These are phyloP conservation scores for Zonitis immaculata DNA, from an alignment of 2,888 invertebrate genomes.

Conservation along the genomic window DNA sequence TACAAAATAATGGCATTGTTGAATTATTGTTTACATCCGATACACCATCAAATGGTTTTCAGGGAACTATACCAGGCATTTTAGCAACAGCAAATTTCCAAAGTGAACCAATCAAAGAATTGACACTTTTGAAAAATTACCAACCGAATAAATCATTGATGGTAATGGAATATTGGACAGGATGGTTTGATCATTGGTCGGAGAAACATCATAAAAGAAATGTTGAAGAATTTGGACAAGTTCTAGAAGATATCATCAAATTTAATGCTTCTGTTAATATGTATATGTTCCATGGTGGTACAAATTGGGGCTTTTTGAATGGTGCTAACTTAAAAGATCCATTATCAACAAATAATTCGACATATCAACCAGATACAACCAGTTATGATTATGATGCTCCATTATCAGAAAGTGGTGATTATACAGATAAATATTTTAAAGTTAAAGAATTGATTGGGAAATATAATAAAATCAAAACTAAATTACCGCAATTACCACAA, in stretches of 20 bases:
- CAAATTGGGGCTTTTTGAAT: conserved; percentile 68
- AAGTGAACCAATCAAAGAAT: conserved; percentile 42
- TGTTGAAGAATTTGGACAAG: conserved; percentile 27
- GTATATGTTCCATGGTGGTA: conserved; percentile 93
- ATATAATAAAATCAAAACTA: conserved; percentile 39
- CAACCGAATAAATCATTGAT: conserved; percentile 53
- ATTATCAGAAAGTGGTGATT: conserved; percentile 82
- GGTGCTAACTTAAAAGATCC: conserved; percentile 33
- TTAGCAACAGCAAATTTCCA: conserved; percentile 57
- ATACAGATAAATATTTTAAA: conserved; percentile 73
- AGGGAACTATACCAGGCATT: conserved; percentile 30
- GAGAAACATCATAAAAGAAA: conserved; percentile 39
- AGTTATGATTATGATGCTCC: conserved; percentile 74
- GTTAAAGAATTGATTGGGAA: conserved; percentile 55
- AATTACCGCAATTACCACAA: conserved; percentile 39
- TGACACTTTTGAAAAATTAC: conserved; percentile 44
- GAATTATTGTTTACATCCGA: conserved; percentile 55
- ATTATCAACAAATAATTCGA: conserved; percentile 24
- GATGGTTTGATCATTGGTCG: conserved; percentile 60
- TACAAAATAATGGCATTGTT: conserved; percentile 43
- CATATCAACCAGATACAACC: conserved; percentile 45
- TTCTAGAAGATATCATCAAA: conserved; percentile 33
- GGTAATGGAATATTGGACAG: conserved; percentile 59
- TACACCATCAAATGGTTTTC: conserved; percentile 28
- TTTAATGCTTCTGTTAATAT: conserved; percentile 63